A percentile compares a stretch with the other conserved stretches of the same genome.
phyloP scores from a whole-genome alignment of 2,113 vertebrate genomes.

The Macaca mulatta region DNA sequence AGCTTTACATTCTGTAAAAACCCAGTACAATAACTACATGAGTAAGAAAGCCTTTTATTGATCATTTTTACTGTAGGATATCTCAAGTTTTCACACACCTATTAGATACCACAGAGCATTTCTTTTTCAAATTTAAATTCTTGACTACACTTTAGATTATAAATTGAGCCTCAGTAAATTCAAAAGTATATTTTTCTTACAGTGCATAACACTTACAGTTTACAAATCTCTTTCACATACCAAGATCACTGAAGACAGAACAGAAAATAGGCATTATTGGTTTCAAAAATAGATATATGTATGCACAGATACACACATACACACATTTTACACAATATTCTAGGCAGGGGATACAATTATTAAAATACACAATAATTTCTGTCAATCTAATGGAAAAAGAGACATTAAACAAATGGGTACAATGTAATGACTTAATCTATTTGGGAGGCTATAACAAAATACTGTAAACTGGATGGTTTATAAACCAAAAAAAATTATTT shows the following conservation, averaged over 20 bases:
- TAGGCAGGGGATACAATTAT: background rate
- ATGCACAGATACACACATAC: background rate
- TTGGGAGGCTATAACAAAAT: background rate
- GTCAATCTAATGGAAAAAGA: background rate
- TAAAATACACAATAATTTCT: background rate
- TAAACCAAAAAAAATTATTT: background rate
- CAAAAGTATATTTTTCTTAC: background rate
- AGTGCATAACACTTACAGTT: background rate
- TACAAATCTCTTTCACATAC: background rate
- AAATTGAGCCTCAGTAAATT: background rate
- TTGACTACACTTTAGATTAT: background rate
- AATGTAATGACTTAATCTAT: background rate
- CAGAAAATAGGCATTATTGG: too few relatives aligned
- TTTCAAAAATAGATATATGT: background rate
- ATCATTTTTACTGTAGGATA: background rate
- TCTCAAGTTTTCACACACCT: background rate
- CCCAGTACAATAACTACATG: background rate
- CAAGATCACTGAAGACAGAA: background rate
- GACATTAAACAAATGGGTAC: background rate
- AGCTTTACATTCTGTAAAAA: background rate
- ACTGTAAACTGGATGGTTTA: background rate
- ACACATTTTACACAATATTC: background rate
- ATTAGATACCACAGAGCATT: background rate
- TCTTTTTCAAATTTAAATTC: background rate
- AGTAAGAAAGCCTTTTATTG: background rate